Evolutionary conservation across 2,113 vertebrate genomes (phyloP).

Genomic region (Erythrocercus mccallii): DNA sequence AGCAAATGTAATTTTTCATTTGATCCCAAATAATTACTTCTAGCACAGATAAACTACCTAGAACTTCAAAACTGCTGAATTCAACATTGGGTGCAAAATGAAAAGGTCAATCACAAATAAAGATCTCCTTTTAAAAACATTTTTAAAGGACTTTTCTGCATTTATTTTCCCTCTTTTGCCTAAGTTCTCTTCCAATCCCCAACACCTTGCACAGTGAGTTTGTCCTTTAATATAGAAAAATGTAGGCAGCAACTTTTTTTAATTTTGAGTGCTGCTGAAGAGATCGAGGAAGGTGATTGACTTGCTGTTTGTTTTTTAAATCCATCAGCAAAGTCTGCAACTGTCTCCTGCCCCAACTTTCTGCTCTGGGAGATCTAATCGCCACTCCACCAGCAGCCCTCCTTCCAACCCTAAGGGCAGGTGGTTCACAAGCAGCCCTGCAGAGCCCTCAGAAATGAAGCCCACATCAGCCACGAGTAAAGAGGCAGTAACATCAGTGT

Average conservation of each 20-base stretch:
- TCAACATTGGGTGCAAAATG: not conserved
- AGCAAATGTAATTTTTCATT: slow-evolving; percentile 1
- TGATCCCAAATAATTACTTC: not conserved
- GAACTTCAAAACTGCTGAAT: not conserved
- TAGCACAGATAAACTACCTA: not conserved
- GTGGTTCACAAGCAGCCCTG: not conserved
- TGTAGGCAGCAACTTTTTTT: not conserved
- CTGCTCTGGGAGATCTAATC: not conserved
- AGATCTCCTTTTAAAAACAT: not conserved
- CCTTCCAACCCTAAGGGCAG: not conserved
- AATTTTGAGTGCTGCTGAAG: not conserved
- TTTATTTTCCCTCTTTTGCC: not conserved
- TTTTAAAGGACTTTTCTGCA: not conserved
- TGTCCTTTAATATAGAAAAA: not conserved
- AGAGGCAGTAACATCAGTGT: not conserved
- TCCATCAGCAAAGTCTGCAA: not conserved
- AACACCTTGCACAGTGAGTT: not conserved
- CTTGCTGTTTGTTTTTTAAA: not conserved
- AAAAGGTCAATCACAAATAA: not conserved
- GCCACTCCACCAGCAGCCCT: not conserved
- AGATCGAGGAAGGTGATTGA: not conserved
- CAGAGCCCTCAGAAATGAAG: not conserved
- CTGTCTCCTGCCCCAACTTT: not conserved
- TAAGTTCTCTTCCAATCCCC: not conserved
- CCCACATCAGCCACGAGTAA: accelerated